These are phyloP conservation scores for Micrastur ruficollis DNA, from an alignment of 2,797 vertebrate species.

Conservation along the genomic window DNA sequence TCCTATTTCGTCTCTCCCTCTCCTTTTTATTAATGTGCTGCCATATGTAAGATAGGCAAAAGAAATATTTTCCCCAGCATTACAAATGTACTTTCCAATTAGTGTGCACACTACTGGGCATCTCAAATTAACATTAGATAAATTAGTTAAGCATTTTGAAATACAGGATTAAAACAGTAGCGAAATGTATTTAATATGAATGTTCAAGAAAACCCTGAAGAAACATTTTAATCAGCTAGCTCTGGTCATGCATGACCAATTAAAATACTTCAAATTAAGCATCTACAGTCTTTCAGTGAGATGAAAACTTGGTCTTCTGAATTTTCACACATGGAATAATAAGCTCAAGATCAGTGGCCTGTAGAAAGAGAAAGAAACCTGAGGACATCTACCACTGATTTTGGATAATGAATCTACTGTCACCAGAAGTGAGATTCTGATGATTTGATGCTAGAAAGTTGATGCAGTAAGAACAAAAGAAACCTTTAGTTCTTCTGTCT, in stretches of 20 bases:
- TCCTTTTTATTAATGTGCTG: not conserved
- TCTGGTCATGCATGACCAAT: not conserved
- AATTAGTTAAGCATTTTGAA: slow-evolving; percentile 6
- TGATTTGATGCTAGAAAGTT: not conserved
- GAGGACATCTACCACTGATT: not conserved
- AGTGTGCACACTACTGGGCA: not conserved
- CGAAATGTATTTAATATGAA: not conserved
- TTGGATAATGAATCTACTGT: slow-evolving; percentile 19
- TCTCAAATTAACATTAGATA: not conserved
- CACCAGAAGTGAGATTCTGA: not conserved
- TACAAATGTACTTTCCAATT: not conserved
- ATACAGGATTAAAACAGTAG: not conserved
- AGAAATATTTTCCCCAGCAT: not conserved
- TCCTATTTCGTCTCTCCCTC: not conserved
- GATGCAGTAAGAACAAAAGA: not conserved
- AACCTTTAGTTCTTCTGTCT: not conserved
- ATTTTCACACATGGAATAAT: slow-evolving; percentile 19
- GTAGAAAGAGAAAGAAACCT: not conserved
- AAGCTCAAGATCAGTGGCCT: not conserved
- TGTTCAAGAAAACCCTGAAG: slow-evolving; percentile 14
- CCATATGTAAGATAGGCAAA: not conserved
- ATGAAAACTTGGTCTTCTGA: not conserved
- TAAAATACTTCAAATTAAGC: slow-evolving; percentile 31
- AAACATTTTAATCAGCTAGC: slow-evolving; percentile 17
- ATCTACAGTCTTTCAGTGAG: not conserved